A percentile compares a stretch with the other conserved stretches of the same genome.
Conservation (phyloP, 2,888 invertebrate species). For the Tridacna crocea region DNA sequence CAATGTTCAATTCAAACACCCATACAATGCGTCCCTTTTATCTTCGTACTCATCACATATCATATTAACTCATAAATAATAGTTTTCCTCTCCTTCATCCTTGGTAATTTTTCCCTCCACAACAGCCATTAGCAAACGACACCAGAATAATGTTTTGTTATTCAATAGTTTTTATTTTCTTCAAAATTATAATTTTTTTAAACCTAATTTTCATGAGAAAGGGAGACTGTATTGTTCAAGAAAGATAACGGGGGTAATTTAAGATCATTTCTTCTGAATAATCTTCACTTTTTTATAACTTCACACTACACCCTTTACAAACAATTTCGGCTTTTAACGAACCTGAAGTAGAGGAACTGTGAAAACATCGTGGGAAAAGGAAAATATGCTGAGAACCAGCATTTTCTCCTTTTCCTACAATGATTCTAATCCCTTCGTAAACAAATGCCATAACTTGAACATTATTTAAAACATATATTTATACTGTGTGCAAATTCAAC, state of each 20-base stretch:
- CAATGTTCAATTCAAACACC: conserved; percentile 17
- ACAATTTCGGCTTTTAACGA: not conserved
- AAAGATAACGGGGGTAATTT: too few species aligned
- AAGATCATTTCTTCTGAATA: not conserved
- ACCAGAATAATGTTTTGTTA: not conserved
- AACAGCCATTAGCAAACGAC: conserved; percentile 23
- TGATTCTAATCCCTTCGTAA: not conserved
- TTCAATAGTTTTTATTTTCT: too few species aligned
- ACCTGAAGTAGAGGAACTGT: not conserved
- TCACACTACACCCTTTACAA: not conserved
- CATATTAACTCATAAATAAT: conserved; percentile 31
- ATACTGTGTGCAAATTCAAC: too few species aligned
- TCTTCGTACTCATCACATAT: conserved; percentile 23
- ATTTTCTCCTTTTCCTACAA: not conserved
- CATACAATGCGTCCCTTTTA: conserved; percentile 18
- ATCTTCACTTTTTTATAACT: not conserved
- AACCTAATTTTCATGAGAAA: too few species aligned
- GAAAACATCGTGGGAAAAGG: not conserved
- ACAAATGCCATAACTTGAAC: too few species aligned
- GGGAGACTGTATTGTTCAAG: too few species aligned
- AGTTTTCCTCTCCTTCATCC: conserved; percentile 1
- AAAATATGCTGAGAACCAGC: not conserved
- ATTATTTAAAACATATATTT: too few species aligned
- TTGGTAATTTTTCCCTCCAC: not conserved
- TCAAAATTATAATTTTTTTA: too few species aligned